These are phyloP conservation scores for Tetanocera ferruginea DNA, from an alignment of 2,888 invertebrate genomes.

Conservation along the genomic window DNA sequence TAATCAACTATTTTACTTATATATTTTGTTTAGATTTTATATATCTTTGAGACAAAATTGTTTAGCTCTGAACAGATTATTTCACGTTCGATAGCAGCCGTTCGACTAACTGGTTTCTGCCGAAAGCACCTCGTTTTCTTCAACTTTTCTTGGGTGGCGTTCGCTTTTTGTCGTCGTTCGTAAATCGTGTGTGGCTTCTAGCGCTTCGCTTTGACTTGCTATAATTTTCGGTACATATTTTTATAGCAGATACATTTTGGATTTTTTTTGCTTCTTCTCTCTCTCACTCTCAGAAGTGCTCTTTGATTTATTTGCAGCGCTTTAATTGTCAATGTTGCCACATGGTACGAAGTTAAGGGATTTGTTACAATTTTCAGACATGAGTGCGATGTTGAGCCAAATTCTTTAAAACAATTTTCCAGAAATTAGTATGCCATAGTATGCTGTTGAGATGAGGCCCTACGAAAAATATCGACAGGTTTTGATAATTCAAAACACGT, in stretches of 20 bases:
- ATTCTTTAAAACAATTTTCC: no score
- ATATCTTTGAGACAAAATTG: constrained; percentile 48
- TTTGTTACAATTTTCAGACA: no score
- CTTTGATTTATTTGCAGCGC: not conserved
- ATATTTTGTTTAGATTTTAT: constrained; percentile 22
- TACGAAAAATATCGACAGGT: no score
- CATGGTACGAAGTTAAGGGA: no score
- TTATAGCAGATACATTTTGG: not conserved
- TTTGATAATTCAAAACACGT: no score
- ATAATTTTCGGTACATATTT: no score
- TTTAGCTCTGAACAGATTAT: constrained; percentile 38
- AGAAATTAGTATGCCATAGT: no score
- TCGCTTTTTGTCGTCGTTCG: constrained; percentile 5
- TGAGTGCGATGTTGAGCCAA: no score
- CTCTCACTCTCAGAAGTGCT: no score
- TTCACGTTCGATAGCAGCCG: constrained; percentile 39
- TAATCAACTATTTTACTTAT: not conserved
- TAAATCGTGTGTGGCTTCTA: constrained; percentile 1
- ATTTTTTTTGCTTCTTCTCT: constrained; percentile 1
- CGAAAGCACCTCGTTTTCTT: constrained; percentile 52
- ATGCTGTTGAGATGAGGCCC: no score
- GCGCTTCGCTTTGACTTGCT: not conserved
- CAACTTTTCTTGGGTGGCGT: not conserved
- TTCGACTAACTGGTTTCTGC: constrained; percentile 64
- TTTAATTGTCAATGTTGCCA: not conserved